phyloP scores from a whole-genome alignment of 2,888 invertebrate genomes.

The Pegoplata infirma region DNA sequence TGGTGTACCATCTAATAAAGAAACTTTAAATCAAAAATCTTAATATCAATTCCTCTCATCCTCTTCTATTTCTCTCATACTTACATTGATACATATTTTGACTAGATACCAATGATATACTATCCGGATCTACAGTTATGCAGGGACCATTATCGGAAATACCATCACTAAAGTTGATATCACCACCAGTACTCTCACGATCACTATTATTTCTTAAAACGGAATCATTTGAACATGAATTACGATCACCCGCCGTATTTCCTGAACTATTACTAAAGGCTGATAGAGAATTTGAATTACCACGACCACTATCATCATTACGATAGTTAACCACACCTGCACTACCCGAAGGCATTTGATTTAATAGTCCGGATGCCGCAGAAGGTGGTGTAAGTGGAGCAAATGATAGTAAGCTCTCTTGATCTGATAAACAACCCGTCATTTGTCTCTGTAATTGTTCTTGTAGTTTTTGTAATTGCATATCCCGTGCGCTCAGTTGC shows the following conservation, averaged over 20 bases:
- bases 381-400: slow-evolving; percentile 82
- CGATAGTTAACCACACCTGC: slow-evolving; percentile 78
- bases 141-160: slow-evolving; percentile 78
- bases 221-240: slow-evolving; percentile 92
- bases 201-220: slow-evolving; percentile 90
- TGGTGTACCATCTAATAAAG: slow-evolving; percentile 84
- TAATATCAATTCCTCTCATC: neutral
- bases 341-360: slow-evolving; percentile 69
- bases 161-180: slow-evolving; percentile 87
- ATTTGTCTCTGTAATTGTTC: slow-evolving; percentile 90
- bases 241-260: slow-evolving; percentile 83
- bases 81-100: slow-evolving; percentile 78
- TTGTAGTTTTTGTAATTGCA: slow-evolving; percentile 90
- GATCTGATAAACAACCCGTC: slow-evolving; percentile 90
- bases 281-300: slow-evolving; percentile 86
- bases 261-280: slow-evolving; percentile 76
- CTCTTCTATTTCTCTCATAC: slow-evolving; percentile 48
- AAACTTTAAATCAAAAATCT: neutral
- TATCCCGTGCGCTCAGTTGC: slow-evolving; percentile 91
- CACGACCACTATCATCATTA: slow-evolving; percentile 83
- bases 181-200: slow-evolving; percentile 87
- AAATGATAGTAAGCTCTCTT: slow-evolving; percentile 88
- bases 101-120: slow-evolving; percentile 78
- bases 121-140: slow-evolving; percentile 78
- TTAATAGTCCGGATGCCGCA: slow-evolving; percentile 78